Percentiles rank a stretch among this genome's conserved stretches.
Conservation (phyloP, 2,888 invertebrate genomes). For the Athrips mouffetella region DNA sequence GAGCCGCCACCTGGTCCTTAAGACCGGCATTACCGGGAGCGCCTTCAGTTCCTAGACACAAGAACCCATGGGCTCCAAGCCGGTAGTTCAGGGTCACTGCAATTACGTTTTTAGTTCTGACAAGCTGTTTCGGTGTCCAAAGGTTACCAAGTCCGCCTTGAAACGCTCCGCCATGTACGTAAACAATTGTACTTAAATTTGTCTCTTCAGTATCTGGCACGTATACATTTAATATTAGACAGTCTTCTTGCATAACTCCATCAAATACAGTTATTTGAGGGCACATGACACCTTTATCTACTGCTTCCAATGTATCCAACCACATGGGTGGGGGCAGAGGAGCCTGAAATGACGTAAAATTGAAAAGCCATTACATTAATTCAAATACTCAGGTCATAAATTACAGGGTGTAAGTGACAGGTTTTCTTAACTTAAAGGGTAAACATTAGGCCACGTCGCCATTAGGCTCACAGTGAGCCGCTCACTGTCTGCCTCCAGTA, state of each 20-base stretch:
- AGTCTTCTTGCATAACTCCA: constrained; percentile 37
- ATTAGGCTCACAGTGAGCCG: too few species aligned
- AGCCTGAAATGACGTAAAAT: constrained; percentile 31
- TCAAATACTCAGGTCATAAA: too few species aligned
- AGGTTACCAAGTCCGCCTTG: constrained; percentile 27
- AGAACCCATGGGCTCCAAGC: constrained; percentile 34
- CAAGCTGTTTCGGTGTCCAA: constrained; percentile 23
- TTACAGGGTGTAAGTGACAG: too few species aligned
- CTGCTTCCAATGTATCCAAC: constrained; percentile 32
- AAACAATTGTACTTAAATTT: constrained; percentile 35
- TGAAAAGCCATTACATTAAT: background rate
- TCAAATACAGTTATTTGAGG: constrained; percentile 25
- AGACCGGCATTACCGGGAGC: constrained; percentile 47
- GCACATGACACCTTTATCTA: constrained; percentile 33
- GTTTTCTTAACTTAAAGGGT: too few species aligned
- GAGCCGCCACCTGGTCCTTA: constrained; percentile 44
- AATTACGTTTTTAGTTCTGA: constrained; percentile 30
- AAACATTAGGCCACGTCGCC: too few species aligned
- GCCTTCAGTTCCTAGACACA: constrained; percentile 38
- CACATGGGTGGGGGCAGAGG: constrained; percentile 39
- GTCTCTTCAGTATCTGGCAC: constrained; percentile 41
- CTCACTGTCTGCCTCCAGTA: too few species aligned
- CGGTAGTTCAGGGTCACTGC: constrained; percentile 38
- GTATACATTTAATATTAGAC: constrained; percentile 51
- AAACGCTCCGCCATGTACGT: constrained; percentile 39